Percentiles rank a stretch among this genome's conserved stretches.
phyloP scores from a whole-genome alignment of 1,140 invertebrate species.

The Penaeus japonicus region DNA sequence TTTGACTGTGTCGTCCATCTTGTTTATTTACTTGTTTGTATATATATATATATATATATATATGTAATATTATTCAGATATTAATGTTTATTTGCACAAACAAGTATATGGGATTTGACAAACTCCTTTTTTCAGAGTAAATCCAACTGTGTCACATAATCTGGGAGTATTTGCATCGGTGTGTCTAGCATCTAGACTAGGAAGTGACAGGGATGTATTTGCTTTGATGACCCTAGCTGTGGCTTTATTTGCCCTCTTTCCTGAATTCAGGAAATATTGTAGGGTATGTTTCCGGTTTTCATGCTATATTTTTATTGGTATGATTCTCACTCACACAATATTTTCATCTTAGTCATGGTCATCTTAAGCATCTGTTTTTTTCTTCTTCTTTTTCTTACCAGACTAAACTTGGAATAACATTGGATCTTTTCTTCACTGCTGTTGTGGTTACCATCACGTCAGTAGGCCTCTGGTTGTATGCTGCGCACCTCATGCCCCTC shows the following conservation, averaged over 20 bases:
- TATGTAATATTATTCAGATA: not conserved
- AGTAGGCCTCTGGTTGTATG: not conserved
- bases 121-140: constrained; percentile 35
- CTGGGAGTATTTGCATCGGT: constrained; percentile 57
- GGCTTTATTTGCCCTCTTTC: constrained; percentile 45
- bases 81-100: not conserved
- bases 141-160: constrained; percentile 57
- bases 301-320: not conserved
- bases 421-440: not conserved
- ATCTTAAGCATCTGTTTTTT: no score
- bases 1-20: no score
- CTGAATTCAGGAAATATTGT: constrained; percentile 29
- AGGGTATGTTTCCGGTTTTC: not conserved
- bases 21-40: no score
- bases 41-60: no score
- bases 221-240: constrained; percentile 51
- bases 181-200: constrained; percentile 55
- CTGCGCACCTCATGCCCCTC: not conserved
- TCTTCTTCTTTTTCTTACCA: no score
- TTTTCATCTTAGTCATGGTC: not conserved
- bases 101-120: no score
- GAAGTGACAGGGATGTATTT: constrained; percentile 54
- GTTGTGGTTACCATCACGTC: not conserved
- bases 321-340: not conserved
- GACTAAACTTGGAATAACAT: not conserved